phyloP scores from a whole-genome alignment of 2,113 vertebrate species.

The Rallus limicola region DNA sequence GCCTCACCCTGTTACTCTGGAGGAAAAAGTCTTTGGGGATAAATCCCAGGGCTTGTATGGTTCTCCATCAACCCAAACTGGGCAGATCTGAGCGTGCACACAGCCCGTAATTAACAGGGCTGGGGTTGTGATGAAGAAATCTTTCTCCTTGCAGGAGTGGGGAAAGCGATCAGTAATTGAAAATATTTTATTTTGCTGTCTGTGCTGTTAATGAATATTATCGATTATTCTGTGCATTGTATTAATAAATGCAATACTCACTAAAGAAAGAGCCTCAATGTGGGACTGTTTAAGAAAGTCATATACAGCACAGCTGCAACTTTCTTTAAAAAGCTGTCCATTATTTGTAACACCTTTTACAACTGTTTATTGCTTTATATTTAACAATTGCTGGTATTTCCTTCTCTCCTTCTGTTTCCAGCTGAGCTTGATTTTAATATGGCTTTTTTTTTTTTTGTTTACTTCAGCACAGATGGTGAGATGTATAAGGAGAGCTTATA shows the following conservation, averaged over 20 bases:
- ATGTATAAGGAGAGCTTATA: neutral
- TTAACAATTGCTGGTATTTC: slow-evolving; percentile 28
- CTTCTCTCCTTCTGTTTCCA: slow-evolving; percentile 42
- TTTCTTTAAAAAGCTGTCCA: neutral
- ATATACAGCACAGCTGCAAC: neutral
- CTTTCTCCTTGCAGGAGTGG: neutral
- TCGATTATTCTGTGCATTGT: neutral
- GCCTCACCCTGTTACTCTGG: neutral
- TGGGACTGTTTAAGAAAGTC: neutral
- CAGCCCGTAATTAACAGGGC: neutral
- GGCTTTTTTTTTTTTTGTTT: slow-evolving; percentile 27
- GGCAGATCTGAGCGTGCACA: neutral
- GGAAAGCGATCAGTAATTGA: neutral
- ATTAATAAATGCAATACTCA: neutral
- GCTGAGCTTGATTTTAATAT: slow-evolving; percentile 25
- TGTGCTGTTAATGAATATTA: neutral
- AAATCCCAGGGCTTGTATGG: neutral
- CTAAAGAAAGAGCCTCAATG: neutral
- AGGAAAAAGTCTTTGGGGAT: neutral
- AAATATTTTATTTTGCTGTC: neutral
- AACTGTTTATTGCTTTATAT: neutral
- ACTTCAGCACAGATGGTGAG: slow-evolving; percentile 20
- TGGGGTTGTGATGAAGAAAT: neutral
- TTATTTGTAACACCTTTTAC: slow-evolving; percentile 32
- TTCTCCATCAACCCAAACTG: neutral